Evolutionary conservation across 2,797 vertebrate species (phyloP).

Genomic region (Ispidina picta): DNA sequence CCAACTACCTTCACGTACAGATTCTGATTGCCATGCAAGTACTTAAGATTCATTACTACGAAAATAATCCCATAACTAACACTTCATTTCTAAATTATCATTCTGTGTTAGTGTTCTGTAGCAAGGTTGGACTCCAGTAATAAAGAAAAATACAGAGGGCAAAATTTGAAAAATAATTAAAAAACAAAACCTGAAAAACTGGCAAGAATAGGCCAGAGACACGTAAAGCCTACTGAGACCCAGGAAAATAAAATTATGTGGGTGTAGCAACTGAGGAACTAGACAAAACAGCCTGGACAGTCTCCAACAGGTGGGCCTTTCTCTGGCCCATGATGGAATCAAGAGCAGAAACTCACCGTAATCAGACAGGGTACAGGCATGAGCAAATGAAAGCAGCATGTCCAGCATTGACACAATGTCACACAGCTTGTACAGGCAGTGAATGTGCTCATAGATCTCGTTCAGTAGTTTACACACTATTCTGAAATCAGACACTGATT

Average conservation of each 20-base stretch:
- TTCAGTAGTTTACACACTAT: slow-evolving; percentile 90
- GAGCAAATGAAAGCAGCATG: slow-evolving; percentile 93
- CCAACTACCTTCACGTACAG: background rate
- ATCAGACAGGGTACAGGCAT: slow-evolving; percentile 91
- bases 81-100: background rate
- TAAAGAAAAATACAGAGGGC: background rate
- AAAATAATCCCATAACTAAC: background rate
- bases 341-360: slow-evolving; percentile 83
- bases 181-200: background rate
- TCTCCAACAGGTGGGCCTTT: background rate
- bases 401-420: slow-evolving; percentile 98
- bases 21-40: background rate
- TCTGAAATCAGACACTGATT: slow-evolving; percentile 76
- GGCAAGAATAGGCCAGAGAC: background rate
- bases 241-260: background rate
- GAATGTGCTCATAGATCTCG: slow-evolving; percentile 90
- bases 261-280: background rate
- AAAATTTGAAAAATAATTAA: background rate
- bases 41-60: background rate
- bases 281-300: background rate
- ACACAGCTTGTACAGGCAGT: slow-evolving; percentile 95
- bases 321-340: background rate
- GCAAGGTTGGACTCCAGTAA: background rate
- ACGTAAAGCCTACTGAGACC: background rate
- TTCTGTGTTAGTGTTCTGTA: background rate